A percentile compares a stretch with the other conserved stretches of the same genome.
Evolutionary conservation across 2,888 invertebrate genomes (phyloP).

Genomic region (Papilio elwesi): DNA sequence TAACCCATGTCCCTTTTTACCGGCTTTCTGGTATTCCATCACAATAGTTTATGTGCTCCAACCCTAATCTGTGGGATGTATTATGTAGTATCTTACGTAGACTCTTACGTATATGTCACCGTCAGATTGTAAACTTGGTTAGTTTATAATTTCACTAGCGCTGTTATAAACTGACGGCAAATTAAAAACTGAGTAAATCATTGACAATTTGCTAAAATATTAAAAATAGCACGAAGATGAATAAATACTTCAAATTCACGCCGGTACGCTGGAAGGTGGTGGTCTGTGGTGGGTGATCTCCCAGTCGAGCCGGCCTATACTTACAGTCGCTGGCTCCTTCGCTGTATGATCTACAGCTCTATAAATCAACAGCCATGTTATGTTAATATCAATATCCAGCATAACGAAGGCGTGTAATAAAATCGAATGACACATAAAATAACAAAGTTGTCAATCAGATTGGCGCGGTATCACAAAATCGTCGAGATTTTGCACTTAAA

Average conservation of each 20-base stretch:
- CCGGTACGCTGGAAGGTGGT: too few relatives aligned
- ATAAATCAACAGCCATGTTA: constrained; percentile 14
- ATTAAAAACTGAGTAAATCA: too few relatives aligned
- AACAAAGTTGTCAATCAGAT: constrained; percentile 41
- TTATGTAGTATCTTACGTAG: too few relatives aligned
- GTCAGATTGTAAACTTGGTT: too few relatives aligned
- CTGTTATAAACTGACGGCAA: too few relatives aligned
- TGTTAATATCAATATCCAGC: constrained; percentile 39
- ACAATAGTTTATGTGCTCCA: not conserved
- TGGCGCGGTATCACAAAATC: constrained; percentile 40
- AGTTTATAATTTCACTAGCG: too few relatives aligned
- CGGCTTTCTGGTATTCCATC: not conserved
- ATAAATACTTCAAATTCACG: too few relatives aligned
- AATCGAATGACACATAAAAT: constrained; percentile 46
- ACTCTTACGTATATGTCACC: too few relatives aligned
- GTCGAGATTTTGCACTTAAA: constrained; percentile 45
- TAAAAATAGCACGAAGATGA: too few relatives aligned
- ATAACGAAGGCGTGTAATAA: constrained; percentile 36
- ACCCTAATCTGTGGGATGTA: too few relatives aligned
- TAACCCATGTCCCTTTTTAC: not conserved
- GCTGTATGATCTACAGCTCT: not conserved
- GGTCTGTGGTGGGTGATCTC: not conserved
- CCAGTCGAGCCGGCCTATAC: not conserved
- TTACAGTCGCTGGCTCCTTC: not conserved
- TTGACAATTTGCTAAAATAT: too few relatives aligned